Percentiles rank a stretch among this genome's conserved stretches.
Conservation (phyloP, 2,797 vertebrate genomes). For the Erpetoichthys calabaricus region DNA sequence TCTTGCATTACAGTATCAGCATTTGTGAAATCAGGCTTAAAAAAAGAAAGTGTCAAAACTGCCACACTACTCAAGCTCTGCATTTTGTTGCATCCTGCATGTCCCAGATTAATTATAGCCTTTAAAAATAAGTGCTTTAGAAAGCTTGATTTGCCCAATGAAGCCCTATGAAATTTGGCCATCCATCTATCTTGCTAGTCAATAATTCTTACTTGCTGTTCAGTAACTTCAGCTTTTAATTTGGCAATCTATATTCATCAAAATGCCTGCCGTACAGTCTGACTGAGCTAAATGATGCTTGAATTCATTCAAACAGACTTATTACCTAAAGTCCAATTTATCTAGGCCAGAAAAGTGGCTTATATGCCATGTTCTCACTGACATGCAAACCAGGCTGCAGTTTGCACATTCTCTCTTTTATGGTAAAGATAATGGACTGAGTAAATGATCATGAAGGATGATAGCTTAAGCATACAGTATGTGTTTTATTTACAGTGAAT, state of each 20-base stretch:
- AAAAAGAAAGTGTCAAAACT: too few species aligned
- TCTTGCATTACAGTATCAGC: too few species aligned
- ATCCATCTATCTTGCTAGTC: conserved; percentile 20
- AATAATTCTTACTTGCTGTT: conserved; percentile 14
- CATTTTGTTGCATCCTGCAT: too few species aligned
- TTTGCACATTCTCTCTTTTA: conserved; percentile 14
- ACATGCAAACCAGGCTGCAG: conserved; percentile 17
- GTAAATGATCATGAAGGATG: conserved; percentile 10
- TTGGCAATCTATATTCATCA: conserved; percentile 25
- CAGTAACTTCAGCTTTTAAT: conserved; percentile 13
- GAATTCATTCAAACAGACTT: conserved; percentile 16
- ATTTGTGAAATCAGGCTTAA: too few species aligned
- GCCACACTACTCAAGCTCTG: too few species aligned
- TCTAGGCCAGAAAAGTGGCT: conserved; percentile 15
- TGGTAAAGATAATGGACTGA: conserved; percentile 10
- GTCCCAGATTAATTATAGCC: too few species aligned
- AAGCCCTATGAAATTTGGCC: conserved; percentile 11
- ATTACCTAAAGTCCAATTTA: conserved; percentile 19
- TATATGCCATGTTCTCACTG: conserved; percentile 19
- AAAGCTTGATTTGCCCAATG: not conserved
- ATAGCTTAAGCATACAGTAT: not conserved
- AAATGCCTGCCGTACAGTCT: conserved; percentile 7
- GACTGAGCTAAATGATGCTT: conserved; percentile 11
- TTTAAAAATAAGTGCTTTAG: not conserved
- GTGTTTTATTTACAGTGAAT: too few species aligned